Conservation (phyloP, 2,797 vertebrate genomes). For the Esox lucius region DNA sequence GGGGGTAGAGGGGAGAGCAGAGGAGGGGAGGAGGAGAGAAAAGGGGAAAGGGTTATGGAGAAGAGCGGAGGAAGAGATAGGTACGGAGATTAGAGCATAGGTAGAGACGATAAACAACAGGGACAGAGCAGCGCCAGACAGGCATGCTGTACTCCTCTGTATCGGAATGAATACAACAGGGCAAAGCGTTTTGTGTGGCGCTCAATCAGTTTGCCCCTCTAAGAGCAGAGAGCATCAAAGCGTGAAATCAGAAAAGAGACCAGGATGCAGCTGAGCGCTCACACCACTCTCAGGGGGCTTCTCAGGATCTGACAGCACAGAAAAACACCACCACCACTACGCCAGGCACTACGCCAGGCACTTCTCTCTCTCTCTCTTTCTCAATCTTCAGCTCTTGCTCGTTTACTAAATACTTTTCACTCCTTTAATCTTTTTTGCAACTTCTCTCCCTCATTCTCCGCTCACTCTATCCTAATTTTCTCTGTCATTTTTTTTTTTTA, state of each 20-base stretch:
- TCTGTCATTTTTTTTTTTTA: too few species aligned
- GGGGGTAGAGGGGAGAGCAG: slow-evolving; percentile 22
- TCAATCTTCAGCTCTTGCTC: slow-evolving; percentile 24
- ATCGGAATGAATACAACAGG: slow-evolving; percentile 26
- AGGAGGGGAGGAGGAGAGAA: slow-evolving; percentile 15
- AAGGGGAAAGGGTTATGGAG: slow-evolving; percentile 1
- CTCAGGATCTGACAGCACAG: slow-evolving; percentile 65
- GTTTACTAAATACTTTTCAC: neutral
- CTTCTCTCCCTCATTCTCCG: neutral
- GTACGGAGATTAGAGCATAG: neutral
- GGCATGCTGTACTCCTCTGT: neutral
- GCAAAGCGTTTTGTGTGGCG: slow-evolving; percentile 22
- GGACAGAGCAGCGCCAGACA: neutral
- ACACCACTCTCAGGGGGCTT: slow-evolving; percentile 59
- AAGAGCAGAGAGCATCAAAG: slow-evolving; percentile 67
- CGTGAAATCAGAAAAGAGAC: slow-evolving; percentile 72
- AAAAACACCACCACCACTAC: slow-evolving; percentile 38
- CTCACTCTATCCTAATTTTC: neutral
- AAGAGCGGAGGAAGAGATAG: neutral
- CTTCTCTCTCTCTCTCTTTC: slow-evolving; percentile 18
- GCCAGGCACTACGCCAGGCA: slow-evolving; percentile 35
- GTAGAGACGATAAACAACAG: neutral
- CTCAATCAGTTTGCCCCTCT: slow-evolving; percentile 52
- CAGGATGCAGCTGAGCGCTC: slow-evolving; percentile 66
- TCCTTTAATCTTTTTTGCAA: neutral